Evolutionary conservation across 2,888 invertebrate genomes (phyloP).

Genomic region (Mesodorylaimus sp.): DNA sequence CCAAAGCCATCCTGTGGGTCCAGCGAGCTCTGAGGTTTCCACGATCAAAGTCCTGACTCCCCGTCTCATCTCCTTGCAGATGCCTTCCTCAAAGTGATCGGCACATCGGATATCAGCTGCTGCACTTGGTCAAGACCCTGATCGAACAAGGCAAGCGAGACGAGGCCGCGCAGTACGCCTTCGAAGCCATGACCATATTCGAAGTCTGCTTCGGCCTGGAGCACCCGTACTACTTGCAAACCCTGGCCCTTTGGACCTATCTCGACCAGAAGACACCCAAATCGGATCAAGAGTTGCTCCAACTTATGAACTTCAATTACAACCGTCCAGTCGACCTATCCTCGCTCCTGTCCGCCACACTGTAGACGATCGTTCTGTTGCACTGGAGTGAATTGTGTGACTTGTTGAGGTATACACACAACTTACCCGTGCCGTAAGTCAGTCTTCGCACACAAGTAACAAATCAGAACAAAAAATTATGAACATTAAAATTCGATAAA

Average conservation of each 20-base stretch:
- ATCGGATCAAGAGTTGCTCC: constrained; percentile 19
- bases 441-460: no score
- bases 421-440: no score
- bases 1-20: not conserved
- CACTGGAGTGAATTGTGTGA: no score
- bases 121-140: constrained; percentile 22
- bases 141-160: constrained; percentile 19
- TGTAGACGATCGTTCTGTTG: no score
- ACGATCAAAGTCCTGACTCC: not conserved
- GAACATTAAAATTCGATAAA: no score
- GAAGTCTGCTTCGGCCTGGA: constrained; percentile 25
- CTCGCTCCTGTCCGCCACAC: no score
- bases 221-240: constrained; percentile 27
- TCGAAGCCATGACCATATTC: constrained; percentile 28
- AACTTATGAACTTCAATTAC: constrained; percentile 18
- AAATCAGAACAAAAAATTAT: no score
- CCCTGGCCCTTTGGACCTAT: constrained; percentile 26
- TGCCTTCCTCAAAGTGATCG: constrained; percentile 26
- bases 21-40: not conserved
- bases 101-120: constrained; percentile 24
- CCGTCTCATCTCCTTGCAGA: constrained; percentile 6
- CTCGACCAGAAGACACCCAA: constrained; percentile 23
- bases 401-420: no score
- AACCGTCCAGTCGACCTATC: constrained; percentile 11
- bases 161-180: constrained; percentile 23